Evolutionary conservation across 2,797 vertebrate genomes (phyloP), one percentile per base, ranked within the genome.

Genomic region (Pipistrellus nathusii): DNA sequence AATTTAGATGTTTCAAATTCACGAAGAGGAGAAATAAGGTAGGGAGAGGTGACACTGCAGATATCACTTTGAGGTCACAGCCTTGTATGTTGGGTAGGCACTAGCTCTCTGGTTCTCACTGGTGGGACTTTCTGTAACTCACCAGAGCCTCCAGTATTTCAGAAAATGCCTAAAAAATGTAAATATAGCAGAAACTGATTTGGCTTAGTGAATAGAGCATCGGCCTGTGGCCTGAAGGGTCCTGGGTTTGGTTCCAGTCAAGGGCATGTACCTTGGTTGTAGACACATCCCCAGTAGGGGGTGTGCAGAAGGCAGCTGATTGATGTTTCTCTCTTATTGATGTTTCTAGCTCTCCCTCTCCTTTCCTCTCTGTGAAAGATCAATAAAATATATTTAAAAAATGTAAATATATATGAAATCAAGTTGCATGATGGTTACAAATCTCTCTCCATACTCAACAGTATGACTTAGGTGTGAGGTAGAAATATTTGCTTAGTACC

Each of bases 401-500:
- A 38, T 41, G 38, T 32, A 72, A 44, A 82, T 59, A 69, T 5
- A 18, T 85, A 38, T 41, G 32, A 76, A 88, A 85, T 44, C 90
- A 94, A 68, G 0, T n/a, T 38, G 4, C 3, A 27, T 15, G 4
- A 2, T 14, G 2, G 5, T 27, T 82, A n/a, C 30, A 38, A 35
- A 55, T n/a, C 18, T 1, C 32, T 57, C 15, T 87, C 13, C 6
- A 35, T 30, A 88, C 6, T 32, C 20, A 76, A 17, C 30, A 76
- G 5, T 23, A 66, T 85, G 66, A 23, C 38, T 51, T 66, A 64
- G 0, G 12, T 35, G 30, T 35, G 30, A 78, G 41, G 25, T 66
- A 90, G 59, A 88, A 88, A 27, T 71, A 46, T 25, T 53, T 87
- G 12, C n/a, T 95, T 41, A 86, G 59, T 80, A 51, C 69, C 78